Base-by-base conservation (phyloP, 30 jellyfish, hydroid and myxozoan genomes). In the Hydra vulgaris region DNA sequence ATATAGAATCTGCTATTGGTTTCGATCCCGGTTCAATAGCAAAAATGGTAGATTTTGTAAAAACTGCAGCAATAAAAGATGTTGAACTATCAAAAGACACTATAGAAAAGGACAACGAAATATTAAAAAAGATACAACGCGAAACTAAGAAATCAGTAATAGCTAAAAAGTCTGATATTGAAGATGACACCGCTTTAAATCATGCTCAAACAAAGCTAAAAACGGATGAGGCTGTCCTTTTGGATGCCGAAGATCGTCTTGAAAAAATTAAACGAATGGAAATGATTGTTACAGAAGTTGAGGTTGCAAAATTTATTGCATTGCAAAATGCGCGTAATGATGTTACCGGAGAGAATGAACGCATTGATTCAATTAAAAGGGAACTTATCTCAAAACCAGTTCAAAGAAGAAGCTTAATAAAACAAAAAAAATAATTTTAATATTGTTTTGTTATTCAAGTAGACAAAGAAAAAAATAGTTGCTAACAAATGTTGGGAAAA, bases 11-110 rank as follows among this genome's bases (percentile, higher is more conserved):
- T 66, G 76, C 93, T 8, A 93, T 91, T 56, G 98, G 98, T 18
- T 85, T 91, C 67, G 98, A 91, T 79, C 98, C 98, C 19, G 95
- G 95, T 18, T 91, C 98, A 26, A 91, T 91, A 25, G 96, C 98
- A 8, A 86, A 91, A 40, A 83, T 91, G 71, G 95, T 91, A 19
- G 98, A 91, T 54, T 83, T 84, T 71, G 98, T 91, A 79, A 85
- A 91, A 77, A 80, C 85, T 54, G 98, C 98, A 17, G 98, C 98
- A 26, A 81, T 76, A 66, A 91, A 83, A 81, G 98, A 91, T 26
- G 98, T 91, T 72, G 81, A 84, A 26, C 73, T 91, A 69, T 91
- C 98, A 0, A 72, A 82, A 72, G 79, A 87, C 25, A 93, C 98
- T 25, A 83, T 86, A 70, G 86, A 83, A 71, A 87, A 88, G 8